Evolutionary conservation across 2,113 vertebrate genomes (phyloP).

Genomic region (Hylia prasina): DNA sequence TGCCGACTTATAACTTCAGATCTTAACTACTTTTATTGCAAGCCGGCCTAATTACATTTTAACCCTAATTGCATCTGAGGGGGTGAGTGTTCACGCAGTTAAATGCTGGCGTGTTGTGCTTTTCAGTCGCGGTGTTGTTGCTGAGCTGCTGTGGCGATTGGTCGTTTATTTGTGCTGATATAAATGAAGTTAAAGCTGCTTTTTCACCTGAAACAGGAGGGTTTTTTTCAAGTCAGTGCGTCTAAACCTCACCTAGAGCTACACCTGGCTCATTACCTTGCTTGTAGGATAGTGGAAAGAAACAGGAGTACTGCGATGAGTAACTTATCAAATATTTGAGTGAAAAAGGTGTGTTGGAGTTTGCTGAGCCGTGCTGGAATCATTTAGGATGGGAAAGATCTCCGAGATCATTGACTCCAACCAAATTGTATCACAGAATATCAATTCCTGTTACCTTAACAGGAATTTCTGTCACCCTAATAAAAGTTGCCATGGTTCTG

Average conservation of each 20-base stretch:
- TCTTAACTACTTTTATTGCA: background rate
- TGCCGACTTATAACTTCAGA: background rate
- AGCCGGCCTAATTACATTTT: background rate
- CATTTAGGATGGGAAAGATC: background rate
- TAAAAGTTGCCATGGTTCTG: accelerated
- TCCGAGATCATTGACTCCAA: background rate
- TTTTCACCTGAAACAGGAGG: background rate
- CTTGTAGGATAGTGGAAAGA: background rate
- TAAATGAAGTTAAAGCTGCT: background rate
- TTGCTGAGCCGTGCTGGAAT: background rate
- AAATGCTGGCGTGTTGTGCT: background rate
- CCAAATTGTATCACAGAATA: no score
- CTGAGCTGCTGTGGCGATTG: accelerated
- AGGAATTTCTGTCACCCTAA: background rate
- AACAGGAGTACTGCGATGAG: background rate
- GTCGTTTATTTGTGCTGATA: accelerated
- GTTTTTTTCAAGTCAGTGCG: accelerated
- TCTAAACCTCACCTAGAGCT: accelerated
- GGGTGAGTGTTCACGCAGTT: background rate
- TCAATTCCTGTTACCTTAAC: background rate
- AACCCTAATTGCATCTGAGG: background rate
- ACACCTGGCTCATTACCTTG: background rate
- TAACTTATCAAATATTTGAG: background rate
- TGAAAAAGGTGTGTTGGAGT: background rate
- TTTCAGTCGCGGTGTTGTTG: accelerated